Percentiles rank a stretch among this genome's conserved stretches.
Evolutionary conservation across 2,888 invertebrate species (phyloP).

Genomic region (Lepidonotus clava): DNA sequence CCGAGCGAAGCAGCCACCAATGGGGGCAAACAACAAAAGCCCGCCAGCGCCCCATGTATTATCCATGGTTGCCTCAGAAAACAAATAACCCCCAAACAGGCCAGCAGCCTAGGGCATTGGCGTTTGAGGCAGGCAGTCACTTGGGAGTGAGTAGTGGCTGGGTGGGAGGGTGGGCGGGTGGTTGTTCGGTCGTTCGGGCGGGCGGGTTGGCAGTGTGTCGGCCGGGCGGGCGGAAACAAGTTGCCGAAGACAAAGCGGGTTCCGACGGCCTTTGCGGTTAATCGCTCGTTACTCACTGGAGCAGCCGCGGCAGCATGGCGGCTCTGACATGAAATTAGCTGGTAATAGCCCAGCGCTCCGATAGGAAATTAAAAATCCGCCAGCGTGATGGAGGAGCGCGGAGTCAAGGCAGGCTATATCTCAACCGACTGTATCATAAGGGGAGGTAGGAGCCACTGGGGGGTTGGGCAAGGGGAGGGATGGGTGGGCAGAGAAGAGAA

Average conservation of each 20-base stretch:
- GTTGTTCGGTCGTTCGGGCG: background rate
- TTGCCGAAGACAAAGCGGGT: slow-evolving; percentile 1
- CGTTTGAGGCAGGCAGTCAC: background rate
- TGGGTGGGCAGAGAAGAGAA: too few species aligned
- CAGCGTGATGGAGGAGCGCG: slow-evolving; percentile 9
- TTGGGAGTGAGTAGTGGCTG: background rate
- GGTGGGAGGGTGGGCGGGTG: background rate
- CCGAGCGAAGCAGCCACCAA: too few species aligned
- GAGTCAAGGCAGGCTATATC: slow-evolving; percentile 29
- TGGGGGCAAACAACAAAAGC: too few species aligned
- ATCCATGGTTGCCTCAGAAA: too few species aligned
- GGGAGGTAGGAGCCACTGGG: too few species aligned
- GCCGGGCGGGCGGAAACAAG: background rate
- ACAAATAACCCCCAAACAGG: too few species aligned
- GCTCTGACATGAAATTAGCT: slow-evolving; percentile 50
- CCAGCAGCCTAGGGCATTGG: too few species aligned
- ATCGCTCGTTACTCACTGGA: slow-evolving; percentile 29
- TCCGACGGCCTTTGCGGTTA: slow-evolving; percentile 10
- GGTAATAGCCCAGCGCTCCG: slow-evolving; percentile 30
- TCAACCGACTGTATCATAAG: slow-evolving; percentile 17
- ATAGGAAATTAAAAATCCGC: slow-evolving; percentile 45
- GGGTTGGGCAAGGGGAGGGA: too few species aligned
- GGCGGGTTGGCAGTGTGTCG: background rate
- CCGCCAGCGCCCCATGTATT: too few species aligned
- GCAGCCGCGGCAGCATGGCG: slow-evolving; percentile 2